Conservation (phyloP, 2,113 vertebrate genomes). For the Prolemur simus region DNA sequence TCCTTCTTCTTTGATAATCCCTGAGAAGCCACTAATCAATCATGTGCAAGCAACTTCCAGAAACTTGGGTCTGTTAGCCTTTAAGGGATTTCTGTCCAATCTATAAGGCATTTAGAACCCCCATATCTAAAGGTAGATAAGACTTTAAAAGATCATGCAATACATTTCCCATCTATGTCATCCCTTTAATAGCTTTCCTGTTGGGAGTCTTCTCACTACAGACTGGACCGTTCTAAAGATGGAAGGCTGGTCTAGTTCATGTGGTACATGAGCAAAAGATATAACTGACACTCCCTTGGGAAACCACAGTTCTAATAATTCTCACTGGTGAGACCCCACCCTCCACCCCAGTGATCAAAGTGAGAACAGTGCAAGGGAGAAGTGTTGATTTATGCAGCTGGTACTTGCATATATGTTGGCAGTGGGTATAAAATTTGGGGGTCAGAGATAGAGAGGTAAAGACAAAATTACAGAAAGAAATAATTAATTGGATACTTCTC, state of each 20-base stretch:
- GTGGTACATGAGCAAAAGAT: not conserved
- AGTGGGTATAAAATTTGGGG: not conserved
- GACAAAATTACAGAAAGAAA: not conserved
- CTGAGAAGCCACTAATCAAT: not conserved
- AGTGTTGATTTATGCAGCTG: not conserved
- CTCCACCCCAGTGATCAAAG: not conserved
- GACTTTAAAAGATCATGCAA: not conserved
- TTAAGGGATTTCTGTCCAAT: not conserved
- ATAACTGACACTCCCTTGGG: not conserved
- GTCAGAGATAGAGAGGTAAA: not conserved
- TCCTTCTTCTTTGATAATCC: not conserved
- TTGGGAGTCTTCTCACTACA: not conserved
- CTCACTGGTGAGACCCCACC: not conserved
- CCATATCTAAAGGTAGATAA: not conserved
- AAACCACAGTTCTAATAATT: not conserved
- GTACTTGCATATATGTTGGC: not conserved
- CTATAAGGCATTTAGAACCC: not conserved
- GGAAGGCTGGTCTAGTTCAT: not conserved
- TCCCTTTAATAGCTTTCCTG: not conserved
- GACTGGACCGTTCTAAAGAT: not conserved
- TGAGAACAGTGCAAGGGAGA: not conserved
- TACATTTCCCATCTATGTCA: not conserved
- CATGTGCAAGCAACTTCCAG: not conserved
- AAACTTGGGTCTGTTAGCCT: not conserved
- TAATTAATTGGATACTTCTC: not conserved